A percentile compares a stretch with the other conserved stretches of the same genome.
phyloP scores from a whole-genome alignment of 1,140 invertebrate species.

The Holcopasites calliopsidis region DNA sequence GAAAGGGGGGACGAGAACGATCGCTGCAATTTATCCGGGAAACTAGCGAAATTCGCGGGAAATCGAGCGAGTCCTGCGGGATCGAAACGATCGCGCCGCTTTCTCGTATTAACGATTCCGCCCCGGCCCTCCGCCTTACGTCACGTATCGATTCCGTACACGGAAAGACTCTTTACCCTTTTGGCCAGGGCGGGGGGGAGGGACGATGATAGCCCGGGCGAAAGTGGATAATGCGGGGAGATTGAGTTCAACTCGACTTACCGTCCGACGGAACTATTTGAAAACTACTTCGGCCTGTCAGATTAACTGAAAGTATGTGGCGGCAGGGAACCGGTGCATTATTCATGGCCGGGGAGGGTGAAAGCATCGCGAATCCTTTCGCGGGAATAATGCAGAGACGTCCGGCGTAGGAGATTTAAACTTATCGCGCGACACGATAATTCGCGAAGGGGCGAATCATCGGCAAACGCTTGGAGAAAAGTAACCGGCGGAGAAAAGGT shows the following conservation, averaged over 20 bases:
- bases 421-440: conserved; percentile 54
- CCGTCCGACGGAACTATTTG: conserved; percentile 63
- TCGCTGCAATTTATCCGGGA: conserved; percentile 25
- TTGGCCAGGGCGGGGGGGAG: not conserved
- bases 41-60: conserved; percentile 8
- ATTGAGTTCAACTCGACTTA: conserved; percentile 60
- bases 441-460: not conserved
- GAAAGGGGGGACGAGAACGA: conserved; percentile 6
- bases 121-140: not conserved
- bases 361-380: conserved; percentile 57
- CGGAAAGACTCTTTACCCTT: conserved; percentile 17
- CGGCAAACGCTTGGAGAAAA: too few species aligned
- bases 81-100: not conserved
- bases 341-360: conserved; percentile 43
- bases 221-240: conserved; percentile 61
- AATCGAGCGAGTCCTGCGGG: not conserved
- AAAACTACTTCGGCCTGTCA: conserved; percentile 65
- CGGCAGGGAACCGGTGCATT: conserved; percentile 54
- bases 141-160: conserved; percentile 45
- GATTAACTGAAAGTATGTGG: conserved; percentile 65
- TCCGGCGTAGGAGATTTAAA: conserved; percentile 59
- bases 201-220: conserved; percentile 37
- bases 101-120: conserved; percentile 4
- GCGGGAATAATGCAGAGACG: conserved; percentile 59
- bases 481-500: conserved; percentile 38